Percentiles rank a stretch among this genome's conserved stretches.
These are phyloP conservation scores for Coregonus ussuriensis DNA, from an alignment of 2,797 vertebrate species.

Conservation along the genomic window DNA sequence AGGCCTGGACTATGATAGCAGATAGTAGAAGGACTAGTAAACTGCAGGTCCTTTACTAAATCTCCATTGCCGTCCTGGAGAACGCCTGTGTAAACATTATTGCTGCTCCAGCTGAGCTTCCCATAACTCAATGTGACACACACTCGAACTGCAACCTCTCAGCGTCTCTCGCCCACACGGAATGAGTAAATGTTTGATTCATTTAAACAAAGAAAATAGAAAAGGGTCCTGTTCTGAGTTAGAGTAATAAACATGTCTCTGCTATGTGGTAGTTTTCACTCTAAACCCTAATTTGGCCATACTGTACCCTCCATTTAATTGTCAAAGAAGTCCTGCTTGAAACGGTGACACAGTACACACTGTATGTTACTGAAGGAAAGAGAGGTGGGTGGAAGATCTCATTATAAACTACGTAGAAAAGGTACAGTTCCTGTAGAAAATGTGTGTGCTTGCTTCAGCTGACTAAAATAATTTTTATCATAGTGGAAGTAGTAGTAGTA, in stretches of 20 bases:
- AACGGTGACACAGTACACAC: conserved; percentile 5
- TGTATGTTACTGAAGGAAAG: conserved; percentile 10
- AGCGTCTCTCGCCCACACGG: conserved; percentile 41
- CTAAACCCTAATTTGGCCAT: conserved; percentile 63
- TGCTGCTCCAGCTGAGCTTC: conserved; percentile 55
- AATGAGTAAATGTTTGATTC: conserved; percentile 42
- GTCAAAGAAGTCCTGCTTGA: conserved; percentile 32
- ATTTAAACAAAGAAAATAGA: conserved; percentile 49
- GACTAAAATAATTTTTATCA: no score
- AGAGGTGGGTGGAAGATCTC: background rate
- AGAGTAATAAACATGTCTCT: conserved; percentile 47
- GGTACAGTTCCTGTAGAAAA: background rate
- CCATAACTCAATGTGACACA: conserved; percentile 57
- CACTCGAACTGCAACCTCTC: conserved; percentile 9
- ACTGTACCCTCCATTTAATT: conserved; percentile 12
- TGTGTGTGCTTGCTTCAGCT: background rate
- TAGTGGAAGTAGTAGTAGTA: no score
- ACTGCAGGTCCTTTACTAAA: conserved; percentile 28
- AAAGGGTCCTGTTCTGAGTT: conserved; percentile 39
- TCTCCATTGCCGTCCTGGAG: conserved; percentile 40
- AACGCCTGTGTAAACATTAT: conserved; percentile 61
- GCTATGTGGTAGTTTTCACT: conserved; percentile 14
- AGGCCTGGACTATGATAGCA: background rate
- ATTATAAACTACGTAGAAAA: no score
- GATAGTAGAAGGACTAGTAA: background rate